Base-by-base conservation (phyloP, 2,888 invertebrate species). In the Nomada lathburiana region DNA sequence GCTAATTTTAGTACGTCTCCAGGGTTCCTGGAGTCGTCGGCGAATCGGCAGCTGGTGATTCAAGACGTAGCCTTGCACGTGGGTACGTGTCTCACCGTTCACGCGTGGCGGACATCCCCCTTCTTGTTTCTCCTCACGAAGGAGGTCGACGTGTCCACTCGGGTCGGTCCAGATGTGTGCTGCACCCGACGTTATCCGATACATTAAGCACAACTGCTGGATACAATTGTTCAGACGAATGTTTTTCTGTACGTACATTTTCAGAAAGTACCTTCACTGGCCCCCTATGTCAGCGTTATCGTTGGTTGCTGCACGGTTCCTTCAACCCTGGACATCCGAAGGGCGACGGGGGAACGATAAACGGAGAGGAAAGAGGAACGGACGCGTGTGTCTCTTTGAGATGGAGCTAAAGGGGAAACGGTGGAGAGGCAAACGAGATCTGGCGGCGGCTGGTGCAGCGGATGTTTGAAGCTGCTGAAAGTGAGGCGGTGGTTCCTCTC, bases 41-140 rank as follows among this genome's bases (percentile, higher is more conserved):
- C 86, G 87, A 89, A 89, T 88, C 89, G 91, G 91, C 91, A 91
- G 91, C 91, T 91, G 91, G 89, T 90, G 89, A 91, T 90, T 91
- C 89, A 89, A 90, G 86, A 84, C 76, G 75, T 77, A 74, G 86
- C 79, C 83, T 80, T 80, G 87, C 91, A 91, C 89, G 90, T 91
- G 83, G 81, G 76, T 90, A 83, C 85, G 88, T 86, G 88, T 88
- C 87, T 81, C 82, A 81, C 72, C 87, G 87, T 87, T 84, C 85
- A 84, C 77, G 81, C 71, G 65, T 72, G 76, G 79, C 84, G 87
- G 87, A 87, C 88, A 86, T 87, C 78, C 78, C 86, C 84, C 84
- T 86, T 80, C 77, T 85, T 78, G 76, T 70, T 82, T 75, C 74
- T 77, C 65, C 53, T 70, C 82, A 75, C 60, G 79, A 71, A 78